Base-by-base conservation (phyloP, 92 coral and sea anemone species). In the Umimayanthus kanabou region DNA sequence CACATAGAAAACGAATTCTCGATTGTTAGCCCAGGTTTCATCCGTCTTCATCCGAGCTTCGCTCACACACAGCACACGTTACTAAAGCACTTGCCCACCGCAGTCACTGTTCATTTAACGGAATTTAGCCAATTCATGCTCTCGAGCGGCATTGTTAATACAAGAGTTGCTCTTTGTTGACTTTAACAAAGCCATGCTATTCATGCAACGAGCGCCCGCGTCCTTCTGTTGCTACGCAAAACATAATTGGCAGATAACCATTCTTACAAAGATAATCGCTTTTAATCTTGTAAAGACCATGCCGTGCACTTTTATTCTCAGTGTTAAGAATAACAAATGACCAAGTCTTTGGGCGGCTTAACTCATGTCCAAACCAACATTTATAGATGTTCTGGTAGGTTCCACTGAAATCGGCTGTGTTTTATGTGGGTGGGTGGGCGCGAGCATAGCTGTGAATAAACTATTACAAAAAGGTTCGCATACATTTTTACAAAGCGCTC, bases 81-180 rank as follows among this genome's bases (percentile, higher is more conserved):
- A 64, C 29, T 61, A 18, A 33, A 20, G 69, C 25, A 61, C 69
- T 9, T 23, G 69, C 26, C 7, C 69, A 25, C 26, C 66, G 74
- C 49, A 83, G 30, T 26, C 58, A 83, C 13, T 70, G 87, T 83
- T 83, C 87, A 82, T 83, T 83, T 69, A 83, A 71, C 87, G 87
- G 87, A 83, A 69, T 45, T 45, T 14, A 81, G 73, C 47, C 67
- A 29, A 70, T 83, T 67, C 66, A 69, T 18, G 39, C 74, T 73
- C 43, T 45, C 64, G 39, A 83, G 74, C 28, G 78, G 30, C 66
- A 83, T 83, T 83, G 87, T 83, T 55, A 70, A 83, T 25, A 72
- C 79, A 70, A 30, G 64, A 47, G 77, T 39, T 28, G 25, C 77
- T 69, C 78, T 83, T 83, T 83, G 87, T 83, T 83, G 87, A 83